These are phyloP conservation scores for Andricus curvator DNA, from an alignment of 2,888 invertebrate species.

Conservation along the genomic window DNA sequence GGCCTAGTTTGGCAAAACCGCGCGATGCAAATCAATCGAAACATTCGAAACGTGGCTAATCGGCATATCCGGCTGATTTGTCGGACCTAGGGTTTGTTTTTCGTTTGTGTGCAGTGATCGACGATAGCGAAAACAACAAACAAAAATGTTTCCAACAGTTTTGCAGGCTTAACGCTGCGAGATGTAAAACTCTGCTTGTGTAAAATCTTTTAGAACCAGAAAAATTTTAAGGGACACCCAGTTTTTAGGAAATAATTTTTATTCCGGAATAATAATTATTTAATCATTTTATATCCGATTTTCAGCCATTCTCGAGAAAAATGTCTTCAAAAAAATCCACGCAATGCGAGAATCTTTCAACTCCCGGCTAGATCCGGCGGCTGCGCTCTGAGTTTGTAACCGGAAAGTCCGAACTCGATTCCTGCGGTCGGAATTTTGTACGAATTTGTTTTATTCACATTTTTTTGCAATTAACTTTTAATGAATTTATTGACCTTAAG, in stretches of 20 bases:
- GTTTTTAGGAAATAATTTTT: not conserved
- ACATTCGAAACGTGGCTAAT: slow-evolving; percentile 56
- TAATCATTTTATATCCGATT: too few relatives aligned
- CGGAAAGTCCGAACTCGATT: too few relatives aligned
- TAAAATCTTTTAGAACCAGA: not conserved
- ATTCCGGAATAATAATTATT: too few relatives aligned
- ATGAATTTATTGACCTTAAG: too few relatives aligned
- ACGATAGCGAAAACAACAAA: not conserved
- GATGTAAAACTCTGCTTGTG: not conserved
- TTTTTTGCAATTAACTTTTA: too few relatives aligned
- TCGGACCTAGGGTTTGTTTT: slow-evolving; percentile 51
- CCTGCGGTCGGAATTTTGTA: too few relatives aligned
- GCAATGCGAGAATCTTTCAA: too few relatives aligned
- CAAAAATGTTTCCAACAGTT: not conserved
- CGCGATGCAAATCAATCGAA: slow-evolving; percentile 58
- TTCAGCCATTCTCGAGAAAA: too few relatives aligned
- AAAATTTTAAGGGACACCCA: not conserved
- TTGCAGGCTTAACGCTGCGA: not conserved
- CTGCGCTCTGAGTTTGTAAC: too few relatives aligned
- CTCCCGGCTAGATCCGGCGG: too few relatives aligned
- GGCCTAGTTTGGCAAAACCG: slow-evolving; percentile 57
- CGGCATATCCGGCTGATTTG: slow-evolving; percentile 57
- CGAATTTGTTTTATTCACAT: too few relatives aligned
- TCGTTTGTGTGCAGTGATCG: slow-evolving; percentile 43
- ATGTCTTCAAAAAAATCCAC: too few relatives aligned